These are phyloP conservation scores for Dusona sp. DNA, from an alignment of 2,888 invertebrate species.

Conservation along the genomic window DNA sequence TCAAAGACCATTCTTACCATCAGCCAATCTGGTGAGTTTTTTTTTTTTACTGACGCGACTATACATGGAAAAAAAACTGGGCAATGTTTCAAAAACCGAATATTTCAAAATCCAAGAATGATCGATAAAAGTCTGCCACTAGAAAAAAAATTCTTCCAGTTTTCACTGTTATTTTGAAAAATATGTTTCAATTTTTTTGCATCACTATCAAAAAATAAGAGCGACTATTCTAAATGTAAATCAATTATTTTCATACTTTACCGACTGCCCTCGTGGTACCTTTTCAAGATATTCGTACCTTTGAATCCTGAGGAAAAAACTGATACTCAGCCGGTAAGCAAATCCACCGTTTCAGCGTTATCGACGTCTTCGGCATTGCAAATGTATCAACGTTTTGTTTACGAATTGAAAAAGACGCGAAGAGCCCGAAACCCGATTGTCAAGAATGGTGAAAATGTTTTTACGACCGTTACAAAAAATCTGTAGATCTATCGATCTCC, in stretches of 20 bases:
- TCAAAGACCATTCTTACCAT: too few species aligned
- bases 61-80: too few species aligned
- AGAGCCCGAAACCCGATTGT: slow-evolving; percentile 49
- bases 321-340: slow-evolving; percentile 4
- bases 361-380: slow-evolving; percentile 57
- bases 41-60: too few species aligned
- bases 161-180: neutral
- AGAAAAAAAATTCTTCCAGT: neutral
- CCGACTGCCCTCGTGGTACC: slow-evolving; percentile 46
- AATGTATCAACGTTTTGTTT: slow-evolving; percentile 57
- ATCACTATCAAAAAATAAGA: too few species aligned
- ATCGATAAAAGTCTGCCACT: too few species aligned
- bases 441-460: slow-evolving; percentile 57
- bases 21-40: too few species aligned
- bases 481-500: slow-evolving; percentile 54
- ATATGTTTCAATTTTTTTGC: neutral
- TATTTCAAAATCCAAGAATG: neutral
- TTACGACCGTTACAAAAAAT: slow-evolving; percentile 57
- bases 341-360: neutral
- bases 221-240: neutral
- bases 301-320: slow-evolving; percentile 27
- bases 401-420: slow-evolving; percentile 58
- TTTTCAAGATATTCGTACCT: slow-evolving; percentile 61
- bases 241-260: neutral
- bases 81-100: too few species aligned